Evolutionary conservation across 1,140 invertebrate species (phyloP).

Genomic region (Drosophila tristis): DNA sequence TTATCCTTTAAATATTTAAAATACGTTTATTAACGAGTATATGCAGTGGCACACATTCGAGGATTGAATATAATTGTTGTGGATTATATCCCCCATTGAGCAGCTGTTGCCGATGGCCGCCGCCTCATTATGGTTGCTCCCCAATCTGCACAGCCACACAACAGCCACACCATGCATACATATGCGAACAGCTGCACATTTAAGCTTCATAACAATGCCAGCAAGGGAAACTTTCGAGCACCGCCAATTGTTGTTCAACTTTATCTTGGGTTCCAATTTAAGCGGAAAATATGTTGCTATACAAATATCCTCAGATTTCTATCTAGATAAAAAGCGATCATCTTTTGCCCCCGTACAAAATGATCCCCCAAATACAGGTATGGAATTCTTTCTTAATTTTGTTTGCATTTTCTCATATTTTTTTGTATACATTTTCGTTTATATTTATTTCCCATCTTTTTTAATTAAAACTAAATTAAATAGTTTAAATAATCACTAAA

Average conservation of each 20-base stretch:
- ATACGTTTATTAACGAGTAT: background rate
- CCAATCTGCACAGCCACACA: constrained; percentile 5
- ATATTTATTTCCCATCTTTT: no score
- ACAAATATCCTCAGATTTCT: no score
- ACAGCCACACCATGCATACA: background rate
- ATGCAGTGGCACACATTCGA: background rate
- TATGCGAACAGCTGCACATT: constrained; percentile 35
- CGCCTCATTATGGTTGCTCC: constrained; percentile 23
- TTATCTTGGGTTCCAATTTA: constrained; percentile 22
- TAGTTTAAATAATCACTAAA: background rate
- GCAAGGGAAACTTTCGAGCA: constrained; percentile 36
- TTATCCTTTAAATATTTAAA: background rate
- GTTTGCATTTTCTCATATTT: no score
- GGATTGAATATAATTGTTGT: background rate
- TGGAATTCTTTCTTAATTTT: no score
- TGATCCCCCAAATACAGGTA: no score
- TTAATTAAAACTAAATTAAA: background rate
- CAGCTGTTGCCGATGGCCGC: constrained; percentile 18
- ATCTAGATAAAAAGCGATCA: background rate
- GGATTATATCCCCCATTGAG: background rate
- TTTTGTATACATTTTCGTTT: no score
- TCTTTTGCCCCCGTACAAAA: background rate
- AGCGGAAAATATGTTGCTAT: constrained; percentile 14
- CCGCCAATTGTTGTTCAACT: constrained; percentile 34
- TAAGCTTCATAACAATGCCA: constrained; percentile 23